Percentiles rank a stretch among this genome's conserved stretches.
phyloP scores from a whole-genome alignment of 2,113 vertebrate genomes.

The Tachysurus vachellii region DNA sequence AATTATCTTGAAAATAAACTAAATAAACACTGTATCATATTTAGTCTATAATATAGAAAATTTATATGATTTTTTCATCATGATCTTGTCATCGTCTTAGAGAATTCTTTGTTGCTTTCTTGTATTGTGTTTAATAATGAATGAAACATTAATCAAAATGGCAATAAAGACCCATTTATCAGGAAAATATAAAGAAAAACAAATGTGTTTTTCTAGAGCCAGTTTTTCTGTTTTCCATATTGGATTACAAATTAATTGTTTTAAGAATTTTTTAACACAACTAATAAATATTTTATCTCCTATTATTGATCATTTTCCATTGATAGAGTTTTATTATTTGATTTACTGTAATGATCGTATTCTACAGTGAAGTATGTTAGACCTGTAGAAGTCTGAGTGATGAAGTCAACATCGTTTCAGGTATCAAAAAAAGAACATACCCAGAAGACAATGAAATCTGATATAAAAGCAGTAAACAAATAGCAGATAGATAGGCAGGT shows the following conservation, averaged over 20 bases:
- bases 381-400: background rate
- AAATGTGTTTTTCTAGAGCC: background rate
- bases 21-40: background rate
- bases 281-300: background rate
- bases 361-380: background rate
- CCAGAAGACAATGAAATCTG: too few relatives aligned
- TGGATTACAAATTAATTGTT: background rate
- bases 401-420: background rate
- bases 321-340: background rate
- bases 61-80: background rate
- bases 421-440: too few relatives aligned
- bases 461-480: too few relatives aligned
- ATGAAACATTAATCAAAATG: background rate
- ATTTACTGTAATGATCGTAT: background rate
- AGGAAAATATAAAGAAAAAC: background rate
- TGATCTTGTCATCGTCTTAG: background rate
- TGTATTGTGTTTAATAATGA: too few relatives aligned
- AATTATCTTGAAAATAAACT: background rate
- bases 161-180: background rate
- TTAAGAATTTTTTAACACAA: background rate
- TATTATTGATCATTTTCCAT: background rate
- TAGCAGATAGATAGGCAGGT: too few relatives aligned
- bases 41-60: background rate
- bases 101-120: background rate
- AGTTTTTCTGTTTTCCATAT: background rate